Base-by-base conservation (phyloP, 2,113 vertebrate species). In the Barbus barbus region DNA sequence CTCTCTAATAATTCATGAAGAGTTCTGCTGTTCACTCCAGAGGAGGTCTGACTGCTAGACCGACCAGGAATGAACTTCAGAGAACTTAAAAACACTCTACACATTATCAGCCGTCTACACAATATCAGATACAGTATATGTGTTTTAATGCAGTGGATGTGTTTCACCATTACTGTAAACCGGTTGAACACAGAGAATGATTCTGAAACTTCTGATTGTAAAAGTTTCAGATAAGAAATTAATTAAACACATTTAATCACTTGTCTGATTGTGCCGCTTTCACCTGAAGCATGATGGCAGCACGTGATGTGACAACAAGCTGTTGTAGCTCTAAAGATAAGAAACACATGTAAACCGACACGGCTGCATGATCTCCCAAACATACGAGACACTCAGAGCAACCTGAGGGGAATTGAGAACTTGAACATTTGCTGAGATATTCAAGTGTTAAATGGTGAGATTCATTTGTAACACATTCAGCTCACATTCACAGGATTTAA, bases 281-380 rank as follows among this genome's bases (percentile, higher is more conserved):
- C 53, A 78, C 26, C 22, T 56, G 9, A 60, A 78, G 26, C 22
- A 16, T 24, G 31, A 24, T 41, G 53, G 31, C 31, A n/a, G 6
- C 7, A 0, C 0, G 20, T 60, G 2, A 12, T 11, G 1, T 0
- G 18, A 33, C 12, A n/a, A 61, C 76, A 63, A 79, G 77, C n/a
- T 63, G 77, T 63, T 63, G 22, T 26, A 63, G 38, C 77, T 65
- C 38, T 13, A 24, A 58, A 63, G 58, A 79, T 79, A 79, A 63
- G 77, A 79, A 79, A 38, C 0, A 16, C 58, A 63, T 41, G 58
- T 79, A 46, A 78, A 78, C 33, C 24, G 33, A 12, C 20, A 22
- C 4, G 4, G 33, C 36, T 69, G 33, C 1, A 20, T 46, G 38
- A n/a, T 79, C 36, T 60, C 7, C 22, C 56, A 44, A 63, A 44